Base-by-base conservation (phyloP, 2,888 invertebrate species). In the Byasa hedistus region DNA sequence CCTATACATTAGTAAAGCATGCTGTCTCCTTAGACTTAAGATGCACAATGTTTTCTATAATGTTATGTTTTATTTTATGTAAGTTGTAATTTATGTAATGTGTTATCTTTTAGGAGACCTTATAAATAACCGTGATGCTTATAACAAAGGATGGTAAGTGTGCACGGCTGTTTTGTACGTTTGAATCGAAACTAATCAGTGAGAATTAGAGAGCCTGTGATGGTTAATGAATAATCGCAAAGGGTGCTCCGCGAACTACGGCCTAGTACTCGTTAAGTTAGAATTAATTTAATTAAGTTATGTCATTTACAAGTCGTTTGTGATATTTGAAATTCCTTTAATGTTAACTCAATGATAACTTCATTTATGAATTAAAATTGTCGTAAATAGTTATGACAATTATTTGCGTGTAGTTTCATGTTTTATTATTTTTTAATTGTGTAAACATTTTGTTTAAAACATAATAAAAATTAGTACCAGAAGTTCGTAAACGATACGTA, bases 121-220 rank as follows among this genome's bases (percentile, higher is more conserved):
- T n/a, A n/a, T n/a, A n/a, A n/a, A n/a, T 32, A 10, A 32, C 5
- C 32, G 8, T 32, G 32, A 32, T 21, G 52, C 21, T 8, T 21
- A 8, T 21, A 12, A 52, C 52, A 52, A 52, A 52, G 52, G 48
- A 48, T 12, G 21, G 52, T 52, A 21, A 52, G 52, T 52, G 21
- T 52, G 52, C 19, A 15, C 19, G 52, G 8, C 52, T 52, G 52
- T 21, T 52, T 52, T 52, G 52, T 52, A 21, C 52, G 52, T 52
- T 22, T 21, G 52, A 52, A 52, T 52, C 52, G 52, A 52, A 52
- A 52, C 52, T 52, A 52, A 52, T 52, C 22, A 52, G 52, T 52
- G 52, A 5, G 52, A 52, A 52, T 52, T 52, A 52, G 52, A 8
- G 8, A 21, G 22, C 22, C 21, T 21, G 52, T n/a, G 52, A 52